Percentiles rank a stretch among this genome's conserved stretches.
Evolutionary conservation across 2,113 vertebrate genomes (phyloP).

Genomic region (Thermophis baileyi): DNA sequence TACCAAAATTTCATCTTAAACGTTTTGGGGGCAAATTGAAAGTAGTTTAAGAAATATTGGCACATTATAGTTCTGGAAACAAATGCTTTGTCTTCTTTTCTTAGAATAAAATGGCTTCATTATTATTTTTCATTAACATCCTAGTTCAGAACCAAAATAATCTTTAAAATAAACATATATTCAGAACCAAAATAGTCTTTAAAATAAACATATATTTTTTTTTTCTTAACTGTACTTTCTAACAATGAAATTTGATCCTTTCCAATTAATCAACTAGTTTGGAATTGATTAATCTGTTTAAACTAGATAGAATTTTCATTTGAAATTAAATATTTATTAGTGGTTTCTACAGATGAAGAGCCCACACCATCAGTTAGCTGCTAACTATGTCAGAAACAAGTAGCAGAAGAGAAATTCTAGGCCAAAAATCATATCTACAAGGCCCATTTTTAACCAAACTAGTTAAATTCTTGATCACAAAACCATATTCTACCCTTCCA

Average conservation of each 20-base stretch:
- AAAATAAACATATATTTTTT: not conserved
- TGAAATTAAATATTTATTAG: not conserved
- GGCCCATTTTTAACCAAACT: not conserved
- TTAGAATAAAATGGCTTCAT: not conserved
- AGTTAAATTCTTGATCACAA: not conserved
- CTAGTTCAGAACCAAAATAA: not conserved
- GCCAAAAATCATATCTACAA: too few relatives aligned
- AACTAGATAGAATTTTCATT: not conserved
- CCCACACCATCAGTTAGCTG: not conserved
- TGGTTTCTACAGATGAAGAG: not conserved
- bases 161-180: not conserved
- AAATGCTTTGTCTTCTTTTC: not conserved
- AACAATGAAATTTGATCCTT: not conserved
- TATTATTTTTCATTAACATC: not conserved
- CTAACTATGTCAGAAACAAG: not conserved
- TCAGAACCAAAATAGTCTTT: not conserved
- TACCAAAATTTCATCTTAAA: not conserved
- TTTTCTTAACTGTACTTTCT: not conserved
- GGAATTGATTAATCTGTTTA: not conserved
- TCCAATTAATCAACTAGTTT: not conserved
- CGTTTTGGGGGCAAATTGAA: not conserved
- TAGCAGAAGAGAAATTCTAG: not conserved
- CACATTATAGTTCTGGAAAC: not conserved
- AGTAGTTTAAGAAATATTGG: not conserved
- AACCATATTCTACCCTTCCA: not conserved